Base-by-base conservation (phyloP, 2,888 invertebrate species). In the Pseudeuparius sepicola region DNA sequence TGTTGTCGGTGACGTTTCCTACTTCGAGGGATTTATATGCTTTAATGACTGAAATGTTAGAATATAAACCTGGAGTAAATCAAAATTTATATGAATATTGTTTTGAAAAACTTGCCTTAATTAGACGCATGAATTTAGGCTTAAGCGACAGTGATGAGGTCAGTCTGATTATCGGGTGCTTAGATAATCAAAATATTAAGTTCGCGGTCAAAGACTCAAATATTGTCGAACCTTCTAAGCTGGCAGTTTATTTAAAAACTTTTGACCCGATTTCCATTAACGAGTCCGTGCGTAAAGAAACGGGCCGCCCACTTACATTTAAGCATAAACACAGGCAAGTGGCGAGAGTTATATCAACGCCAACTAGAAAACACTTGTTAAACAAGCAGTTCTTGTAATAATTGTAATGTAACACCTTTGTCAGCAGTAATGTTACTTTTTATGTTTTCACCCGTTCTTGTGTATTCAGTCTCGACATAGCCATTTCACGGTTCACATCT, bases 21-120 rank as follows among this genome's bases (percentile, higher is more conserved):
- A 23, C 31, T 12, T 15, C 31, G 11, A 14, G 31, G 6, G 31
- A 31, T 15, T 30, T 30, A 16, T 18, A 30, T 16, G 10, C 9
- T 18, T 6, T 30, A 30, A 30, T 31, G 31, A 13, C 13, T 18
- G 13, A 17, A 6, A 18, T 31, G 31, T 14, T 31, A 6, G 4
- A 18, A 3, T 13, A 23, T 4, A n/a, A 12, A 3, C 3, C 31
- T 18, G 13, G 10, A 18, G 4, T 10, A 10, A 18, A n/a, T 5
- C 18, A 31, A 31, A 31, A 14, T 11, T 9, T 31, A 11, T 31
- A 12, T 31, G 31, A 31, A 31, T 31, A 10, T 17, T 18, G 31
- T 31, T 31, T 31, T 15, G 31, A 31, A 10, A 31, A 31, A 18
- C 13, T 31, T 12, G 4, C 11, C 11, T n/a, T 18, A 4, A 31